phyloP scores from a whole-genome alignment of 2,113 vertebrate species.

The Callorhinus ursinus region DNA sequence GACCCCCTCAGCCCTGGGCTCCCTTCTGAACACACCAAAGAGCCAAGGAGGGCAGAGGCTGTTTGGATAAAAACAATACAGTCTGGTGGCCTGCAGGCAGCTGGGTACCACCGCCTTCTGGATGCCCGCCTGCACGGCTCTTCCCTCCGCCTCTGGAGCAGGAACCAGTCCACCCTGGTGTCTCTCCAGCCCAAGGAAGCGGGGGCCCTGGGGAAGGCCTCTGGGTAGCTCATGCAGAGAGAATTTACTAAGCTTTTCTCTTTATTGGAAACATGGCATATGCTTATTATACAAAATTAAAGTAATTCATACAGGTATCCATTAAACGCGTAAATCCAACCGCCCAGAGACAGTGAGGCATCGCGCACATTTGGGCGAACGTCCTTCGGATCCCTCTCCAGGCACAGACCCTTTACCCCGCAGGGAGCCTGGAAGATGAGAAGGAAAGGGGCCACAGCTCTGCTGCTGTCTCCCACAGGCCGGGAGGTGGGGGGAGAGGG shows the following conservation, averaged over 20 bases:
- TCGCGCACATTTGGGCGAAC: accelerated
- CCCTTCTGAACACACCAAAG: accelerated
- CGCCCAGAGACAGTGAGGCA: accelerated
- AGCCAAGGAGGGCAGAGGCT: background rate
- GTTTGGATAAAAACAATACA: background rate
- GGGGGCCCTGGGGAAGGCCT: background rate
- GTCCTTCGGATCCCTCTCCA: background rate
- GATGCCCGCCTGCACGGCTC: accelerated
- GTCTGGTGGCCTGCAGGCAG: accelerated
- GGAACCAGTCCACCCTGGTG: background rate
- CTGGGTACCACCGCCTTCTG: background rate
- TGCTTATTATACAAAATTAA: background rate
- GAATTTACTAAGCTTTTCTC: background rate
- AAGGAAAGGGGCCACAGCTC: no score
- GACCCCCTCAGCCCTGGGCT: background rate
- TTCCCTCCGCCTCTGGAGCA: background rate
- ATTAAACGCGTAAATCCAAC: background rate
- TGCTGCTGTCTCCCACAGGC: accelerated
- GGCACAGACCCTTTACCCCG: accelerated
- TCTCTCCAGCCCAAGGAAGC: background rate
- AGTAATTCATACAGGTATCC: background rate
- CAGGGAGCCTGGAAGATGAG: background rate
- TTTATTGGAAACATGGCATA: background rate
- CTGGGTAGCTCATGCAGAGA: background rate
- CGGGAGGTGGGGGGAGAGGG: background rate